Percentiles rank a stretch among this genome's conserved stretches.
Conservation (phyloP, 2,113 vertebrate species). For the Gavialis gangeticus region DNA sequence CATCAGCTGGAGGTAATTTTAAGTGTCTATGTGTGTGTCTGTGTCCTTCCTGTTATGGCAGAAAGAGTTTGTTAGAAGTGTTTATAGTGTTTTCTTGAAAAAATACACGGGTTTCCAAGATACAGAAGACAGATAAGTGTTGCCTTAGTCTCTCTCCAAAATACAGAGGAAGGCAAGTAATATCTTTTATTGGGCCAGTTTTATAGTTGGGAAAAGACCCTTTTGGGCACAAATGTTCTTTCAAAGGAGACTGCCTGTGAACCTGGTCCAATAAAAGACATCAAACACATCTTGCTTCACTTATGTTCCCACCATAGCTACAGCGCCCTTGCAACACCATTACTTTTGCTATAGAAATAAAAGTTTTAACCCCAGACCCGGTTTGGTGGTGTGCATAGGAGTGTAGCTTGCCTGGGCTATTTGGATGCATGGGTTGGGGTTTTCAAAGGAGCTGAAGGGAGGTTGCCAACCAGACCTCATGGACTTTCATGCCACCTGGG, state of each 20-base stretch:
- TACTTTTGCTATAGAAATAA: no score
- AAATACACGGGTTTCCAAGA: neutral
- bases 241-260: no score
- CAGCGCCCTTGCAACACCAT: no score
- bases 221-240: no score
- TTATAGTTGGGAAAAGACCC: no score
- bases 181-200: no score
- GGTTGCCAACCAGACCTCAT: neutral
- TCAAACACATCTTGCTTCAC: no score
- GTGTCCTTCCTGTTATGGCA: neutral
- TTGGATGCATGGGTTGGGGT: neutral
- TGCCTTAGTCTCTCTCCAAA: neutral
- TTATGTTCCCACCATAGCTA: no score
- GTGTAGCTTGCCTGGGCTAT: neutral
- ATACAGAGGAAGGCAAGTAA: no score
- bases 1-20: neutral
- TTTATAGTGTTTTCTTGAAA: neutral
- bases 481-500: neutral
- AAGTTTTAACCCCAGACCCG: no score
- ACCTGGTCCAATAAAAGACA: no score
- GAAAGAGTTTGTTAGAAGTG: neutral
- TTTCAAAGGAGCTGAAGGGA: neutral
- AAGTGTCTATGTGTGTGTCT: neutral
- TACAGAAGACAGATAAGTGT: neutral
- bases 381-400: neutral